Conservation (phyloP, 2,888 invertebrate species). For the Capitulum mitella region DNA sequence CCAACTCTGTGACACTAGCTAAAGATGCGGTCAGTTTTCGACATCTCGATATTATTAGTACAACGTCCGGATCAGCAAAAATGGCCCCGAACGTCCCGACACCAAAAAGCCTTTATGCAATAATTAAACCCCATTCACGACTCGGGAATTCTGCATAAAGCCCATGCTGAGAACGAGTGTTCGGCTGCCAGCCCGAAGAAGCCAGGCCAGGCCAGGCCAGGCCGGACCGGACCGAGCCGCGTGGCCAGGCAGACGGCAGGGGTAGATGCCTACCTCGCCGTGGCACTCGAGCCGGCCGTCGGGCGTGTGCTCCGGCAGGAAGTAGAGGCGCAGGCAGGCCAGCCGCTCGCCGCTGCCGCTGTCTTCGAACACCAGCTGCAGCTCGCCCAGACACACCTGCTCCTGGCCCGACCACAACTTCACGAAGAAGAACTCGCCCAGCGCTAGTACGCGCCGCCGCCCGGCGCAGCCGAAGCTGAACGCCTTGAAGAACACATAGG, state of each 20-base stretch:
- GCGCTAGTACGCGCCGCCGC: constrained; percentile 54
- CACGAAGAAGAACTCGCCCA: constrained; percentile 84
- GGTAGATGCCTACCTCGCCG: constrained; percentile 65
- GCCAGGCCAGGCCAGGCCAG: not conserved
- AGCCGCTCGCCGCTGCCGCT: constrained; percentile 59
- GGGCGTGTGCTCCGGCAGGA: constrained; percentile 85
- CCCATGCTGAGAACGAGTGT: too few relatives aligned
- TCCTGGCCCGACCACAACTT: constrained; percentile 55
- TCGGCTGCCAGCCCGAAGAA: not conserved
- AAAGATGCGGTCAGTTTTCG: too few relatives aligned
- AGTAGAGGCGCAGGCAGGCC: constrained; percentile 76
- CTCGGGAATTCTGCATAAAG: too few relatives aligned
- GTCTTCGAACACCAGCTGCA: constrained; percentile 84
- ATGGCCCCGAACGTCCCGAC: too few relatives aligned
- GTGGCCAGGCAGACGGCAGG: not conserved
- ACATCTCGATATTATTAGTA: too few relatives aligned
- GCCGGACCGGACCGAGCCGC: too few relatives aligned
- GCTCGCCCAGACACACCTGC: constrained; percentile 69
- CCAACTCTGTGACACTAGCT: too few relatives aligned
- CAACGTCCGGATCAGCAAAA: too few relatives aligned
- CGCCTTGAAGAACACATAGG: constrained; percentile 88
- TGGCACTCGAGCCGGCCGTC: constrained; percentile 66
- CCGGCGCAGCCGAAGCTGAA: constrained; percentile 56
- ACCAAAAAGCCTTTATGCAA: too few relatives aligned
- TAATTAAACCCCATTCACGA: too few relatives aligned